Evolutionary conservation across 2,888 invertebrate species (phyloP).

Genomic region (Meghimatium bilineatum): DNA sequence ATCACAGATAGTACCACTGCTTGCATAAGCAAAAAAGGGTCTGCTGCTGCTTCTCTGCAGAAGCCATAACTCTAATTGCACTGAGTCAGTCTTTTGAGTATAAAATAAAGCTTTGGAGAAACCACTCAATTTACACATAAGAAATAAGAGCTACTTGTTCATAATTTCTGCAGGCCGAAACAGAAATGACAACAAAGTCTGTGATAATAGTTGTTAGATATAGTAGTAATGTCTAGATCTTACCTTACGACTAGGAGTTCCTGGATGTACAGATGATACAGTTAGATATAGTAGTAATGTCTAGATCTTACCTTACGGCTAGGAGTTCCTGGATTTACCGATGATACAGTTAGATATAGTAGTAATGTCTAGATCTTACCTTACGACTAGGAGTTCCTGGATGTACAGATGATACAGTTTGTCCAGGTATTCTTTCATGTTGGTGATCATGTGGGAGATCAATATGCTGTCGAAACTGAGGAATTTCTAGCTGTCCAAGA

Average conservation of each 20-base stretch:
- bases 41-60: too few relatives aligned
- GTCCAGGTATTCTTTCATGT: constrained; percentile 34
- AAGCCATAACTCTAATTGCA: too few relatives aligned
- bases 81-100: too few relatives aligned
- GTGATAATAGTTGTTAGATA: too few relatives aligned
- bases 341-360: neutral
- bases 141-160: too few relatives aligned
- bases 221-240: neutral
- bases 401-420: constrained; percentile 54
- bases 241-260: constrained; percentile 41
- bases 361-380: neutral
- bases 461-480: constrained; percentile 56
- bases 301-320: constrained; percentile 18
- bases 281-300: neutral
- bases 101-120: too few relatives aligned
- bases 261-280: constrained; percentile 46
- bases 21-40: too few relatives aligned
- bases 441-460: constrained; percentile 46
- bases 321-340: constrained; percentile 50
- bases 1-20: too few relatives aligned
- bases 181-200: too few relatives aligned
- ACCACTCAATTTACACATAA: too few relatives aligned
- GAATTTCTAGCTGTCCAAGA: constrained; percentile 67
- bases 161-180: too few relatives aligned
- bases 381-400: constrained; percentile 45